Evolutionary conservation across 2,113 vertebrate species (phyloP), one percentile per base, ranked within the genome.

Genomic region (Clarias magur): DNA sequence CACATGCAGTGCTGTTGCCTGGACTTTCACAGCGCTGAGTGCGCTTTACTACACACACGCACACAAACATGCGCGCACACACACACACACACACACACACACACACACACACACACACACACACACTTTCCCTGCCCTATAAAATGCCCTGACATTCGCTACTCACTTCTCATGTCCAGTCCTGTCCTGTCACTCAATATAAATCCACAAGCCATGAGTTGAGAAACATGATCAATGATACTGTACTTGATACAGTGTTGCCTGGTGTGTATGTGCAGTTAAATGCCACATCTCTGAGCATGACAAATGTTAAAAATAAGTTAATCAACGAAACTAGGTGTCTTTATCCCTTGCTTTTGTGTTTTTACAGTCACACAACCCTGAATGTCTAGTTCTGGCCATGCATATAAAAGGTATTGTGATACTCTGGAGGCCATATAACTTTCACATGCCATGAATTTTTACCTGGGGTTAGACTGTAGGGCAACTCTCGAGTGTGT

Each of bases 401-500:
- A 1, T 68, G 87, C 53, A 73, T 1, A 86, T 27, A 27, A 89
- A 84, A 68, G 88, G 11, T 48, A 54, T 53, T 84, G 85, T 91
- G 30, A 79, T 86, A 10, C 38, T 12, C 42, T 76, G 87, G 75
- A 15, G 88, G 42, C 42, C 67, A 72, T 60, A n/a, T 42, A 72
- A 75, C n/a, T 65, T 82, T 27, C 30, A 76, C 87, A 90, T 94
- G 88, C 86, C 78, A 84, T 88, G 15, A 79, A 72, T 89, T 90
- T 93, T 93, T 92, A 96, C 95, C 95, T 95, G 93, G 92, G 80
- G 94, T 94, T 91, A 94, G 94, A 91, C 89, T 82, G 67, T 93
- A 93, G 42, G 92, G 87, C 88, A 92, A 91, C 82, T 91, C 91
- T 84, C 81, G 76, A 0, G 73, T 54, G 82, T 88, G 93, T 87